phyloP scores from a whole-genome alignment of 2,797 vertebrate species.

The Valencia hispanica region DNA sequence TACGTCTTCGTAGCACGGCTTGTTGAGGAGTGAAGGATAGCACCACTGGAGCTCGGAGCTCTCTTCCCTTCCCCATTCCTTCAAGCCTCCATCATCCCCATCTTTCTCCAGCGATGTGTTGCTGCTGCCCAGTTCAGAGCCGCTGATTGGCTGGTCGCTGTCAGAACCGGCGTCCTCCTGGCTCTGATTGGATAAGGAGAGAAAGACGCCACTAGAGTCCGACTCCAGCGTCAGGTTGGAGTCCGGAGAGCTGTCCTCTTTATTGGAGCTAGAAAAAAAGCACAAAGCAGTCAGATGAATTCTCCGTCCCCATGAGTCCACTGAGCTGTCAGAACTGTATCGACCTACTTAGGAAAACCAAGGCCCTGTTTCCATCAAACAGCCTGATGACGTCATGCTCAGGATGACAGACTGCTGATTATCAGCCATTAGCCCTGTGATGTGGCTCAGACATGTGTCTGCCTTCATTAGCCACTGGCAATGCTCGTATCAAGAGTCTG shows the following conservation, averaged over 20 bases:
- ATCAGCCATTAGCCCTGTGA: constrained; percentile 17
- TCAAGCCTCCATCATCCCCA: constrained; percentile 67
- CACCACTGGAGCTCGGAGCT: constrained; percentile 75
- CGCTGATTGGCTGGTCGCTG: constrained; percentile 77
- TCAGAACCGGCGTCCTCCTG: constrained; percentile 77
- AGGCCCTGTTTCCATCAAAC: constrained; percentile 23
- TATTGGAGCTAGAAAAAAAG: constrained; percentile 63
- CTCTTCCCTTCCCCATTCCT: constrained; percentile 76
- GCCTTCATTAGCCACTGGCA: constrained; percentile 4
- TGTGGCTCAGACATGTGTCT: constrained; percentile 9
- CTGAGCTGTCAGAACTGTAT: constrained; percentile 17
- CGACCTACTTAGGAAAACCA: constrained; percentile 34
- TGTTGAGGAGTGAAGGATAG: constrained; percentile 73
- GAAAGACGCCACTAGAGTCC: constrained; percentile 81
- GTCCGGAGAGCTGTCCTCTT: constrained; percentile 82
- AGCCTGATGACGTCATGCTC: constrained; percentile 9
- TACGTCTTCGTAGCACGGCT: constrained; percentile 40
- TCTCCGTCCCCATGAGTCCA: constrained; percentile 8
- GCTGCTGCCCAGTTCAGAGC: constrained; percentile 76
- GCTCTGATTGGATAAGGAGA: constrained; percentile 81
- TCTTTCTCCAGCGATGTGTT: constrained; percentile 75
- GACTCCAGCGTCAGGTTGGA: constrained; percentile 80
- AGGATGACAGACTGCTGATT: constrained; percentile 16
- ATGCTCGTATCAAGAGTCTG: not conserved
- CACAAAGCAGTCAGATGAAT: constrained; percentile 35